Conservation (phyloP, 2,113 vertebrate species). For the Hemibagrus wyckioides region DNA sequence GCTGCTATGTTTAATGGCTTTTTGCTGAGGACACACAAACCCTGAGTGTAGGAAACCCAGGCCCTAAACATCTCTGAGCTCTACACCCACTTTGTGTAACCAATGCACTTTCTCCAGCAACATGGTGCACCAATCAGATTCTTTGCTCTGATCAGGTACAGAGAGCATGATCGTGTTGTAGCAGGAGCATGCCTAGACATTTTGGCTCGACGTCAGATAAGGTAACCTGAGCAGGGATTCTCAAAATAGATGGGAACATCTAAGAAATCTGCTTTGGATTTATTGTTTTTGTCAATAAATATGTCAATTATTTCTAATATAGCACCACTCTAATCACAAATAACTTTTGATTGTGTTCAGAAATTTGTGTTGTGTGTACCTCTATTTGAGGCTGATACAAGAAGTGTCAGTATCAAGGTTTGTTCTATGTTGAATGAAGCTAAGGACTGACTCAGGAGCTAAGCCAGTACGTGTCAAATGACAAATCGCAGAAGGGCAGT, state of each 20-base stretch:
- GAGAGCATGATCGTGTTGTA: background rate
- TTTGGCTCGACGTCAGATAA: background rate
- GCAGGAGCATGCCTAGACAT: background rate
- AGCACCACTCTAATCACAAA: background rate
- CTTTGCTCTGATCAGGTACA: background rate
- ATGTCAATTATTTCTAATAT: background rate
- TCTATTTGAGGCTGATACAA: background rate
- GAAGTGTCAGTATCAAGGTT: background rate
- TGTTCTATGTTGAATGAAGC: background rate
- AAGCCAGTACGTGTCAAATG: conserved; percentile 16
- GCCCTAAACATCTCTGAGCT: conserved; percentile 62
- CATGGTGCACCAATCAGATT: conserved; percentile 11
- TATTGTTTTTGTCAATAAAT: background rate
- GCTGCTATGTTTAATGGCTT: background rate
- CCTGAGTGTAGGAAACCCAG: conserved; percentile 24
- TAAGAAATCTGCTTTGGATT: background rate
- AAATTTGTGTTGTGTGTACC: background rate
- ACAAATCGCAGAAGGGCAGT: conserved; percentile 17
- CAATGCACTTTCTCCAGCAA: conserved; percentile 48
- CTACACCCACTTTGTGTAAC: conserved; percentile 68
- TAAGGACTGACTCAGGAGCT: background rate
- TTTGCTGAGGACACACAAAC: background rate
- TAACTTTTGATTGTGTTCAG: background rate
- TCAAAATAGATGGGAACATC: background rate
- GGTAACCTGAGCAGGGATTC: background rate